Percentiles rank a stretch among this genome's conserved stretches.
These are phyloP conservation scores for Leguminivora glycinivorella DNA, from an alignment of 1,140 invertebrate species.

Conservation along the genomic window DNA sequence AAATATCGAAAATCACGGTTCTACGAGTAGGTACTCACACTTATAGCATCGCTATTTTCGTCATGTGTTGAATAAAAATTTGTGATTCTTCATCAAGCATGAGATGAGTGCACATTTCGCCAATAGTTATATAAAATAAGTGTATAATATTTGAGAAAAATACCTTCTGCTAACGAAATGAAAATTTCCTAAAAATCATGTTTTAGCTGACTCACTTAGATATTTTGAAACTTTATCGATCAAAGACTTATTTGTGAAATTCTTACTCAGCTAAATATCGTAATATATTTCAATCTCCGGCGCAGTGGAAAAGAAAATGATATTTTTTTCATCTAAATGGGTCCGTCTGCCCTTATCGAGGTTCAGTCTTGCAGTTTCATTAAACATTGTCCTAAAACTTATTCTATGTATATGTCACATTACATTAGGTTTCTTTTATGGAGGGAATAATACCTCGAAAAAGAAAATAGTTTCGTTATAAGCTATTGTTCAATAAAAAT, in stretches of 20 bases:
- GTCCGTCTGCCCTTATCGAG: neutral
- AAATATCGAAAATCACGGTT: too few relatives aligned
- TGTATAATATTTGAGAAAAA: too few relatives aligned
- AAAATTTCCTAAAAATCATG: too few relatives aligned
- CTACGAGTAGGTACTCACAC: too few relatives aligned
- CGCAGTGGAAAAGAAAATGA: neutral
- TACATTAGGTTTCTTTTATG: neutral
- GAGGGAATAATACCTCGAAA: neutral
- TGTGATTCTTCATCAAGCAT: too few relatives aligned
- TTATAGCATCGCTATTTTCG: too few relatives aligned
- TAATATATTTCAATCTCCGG: neutral
- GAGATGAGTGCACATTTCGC: too few relatives aligned
- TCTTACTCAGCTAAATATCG: slow-evolving; percentile 5
- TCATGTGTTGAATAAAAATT: too few relatives aligned
- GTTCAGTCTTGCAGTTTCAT: neutral
- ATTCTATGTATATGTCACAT: slow-evolving; percentile 10
- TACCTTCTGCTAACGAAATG: too few relatives aligned
- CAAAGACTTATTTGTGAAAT: neutral
- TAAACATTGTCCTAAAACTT: neutral
- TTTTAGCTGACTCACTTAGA: neutral
- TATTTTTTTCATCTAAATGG: slow-evolving; percentile 6
- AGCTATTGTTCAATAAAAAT: neutral
- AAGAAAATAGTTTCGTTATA: neutral
- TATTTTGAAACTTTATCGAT: neutral
- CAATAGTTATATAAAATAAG: too few relatives aligned